Evolutionary conservation across 2,888 invertebrate species (phyloP).

Genomic region (Pedicia rivosa): DNA sequence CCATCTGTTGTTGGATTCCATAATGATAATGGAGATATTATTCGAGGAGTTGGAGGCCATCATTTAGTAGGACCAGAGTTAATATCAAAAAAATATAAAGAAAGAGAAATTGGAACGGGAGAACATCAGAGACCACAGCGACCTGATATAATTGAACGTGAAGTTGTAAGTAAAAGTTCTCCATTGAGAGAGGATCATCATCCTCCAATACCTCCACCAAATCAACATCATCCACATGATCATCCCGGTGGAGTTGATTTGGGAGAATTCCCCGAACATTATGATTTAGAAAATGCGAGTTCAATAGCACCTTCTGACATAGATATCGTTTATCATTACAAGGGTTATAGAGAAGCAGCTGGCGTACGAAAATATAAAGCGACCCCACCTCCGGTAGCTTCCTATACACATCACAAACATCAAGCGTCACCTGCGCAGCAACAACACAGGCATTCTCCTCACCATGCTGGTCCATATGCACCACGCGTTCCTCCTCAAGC

Average conservation of each 20-base stretch:
- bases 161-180: slow-evolving; percentile 71
- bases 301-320: slow-evolving; percentile 96
- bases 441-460: slow-evolving; percentile 63
- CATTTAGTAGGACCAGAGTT: slow-evolving; percentile 75
- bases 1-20: slow-evolving; percentile 51
- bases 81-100: slow-evolving; percentile 76
- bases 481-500: slow-evolving; percentile 54
- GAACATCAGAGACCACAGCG: slow-evolving; percentile 67
- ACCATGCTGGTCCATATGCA: slow-evolving; percentile 58
- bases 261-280: slow-evolving; percentile 76
- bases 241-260: slow-evolving; percentile 59
- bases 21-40: slow-evolving; percentile 55
- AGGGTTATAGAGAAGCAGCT: slow-evolving; percentile 74
- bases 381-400: slow-evolving; percentile 63
- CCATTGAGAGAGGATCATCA: slow-evolving; percentile 65
- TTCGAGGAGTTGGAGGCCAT: slow-evolving; percentile 57
- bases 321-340: slow-evolving; percentile 92
- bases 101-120: slow-evolving; percentile 57
- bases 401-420: slow-evolving; percentile 64
- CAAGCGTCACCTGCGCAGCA: slow-evolving; percentile 43
- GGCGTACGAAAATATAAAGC: slow-evolving; percentile 79
- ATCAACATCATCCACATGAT: slow-evolving; percentile 52
- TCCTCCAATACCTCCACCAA: slow-evolving; percentile 59
- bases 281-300: slow-evolving; percentile 92
- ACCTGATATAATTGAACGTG: slow-evolving; percentile 86